Percentiles rank a stretch among this genome's conserved stretches.
Conservation (phyloP, 2,113 vertebrate species). For the Euleptes europaea region DNA sequence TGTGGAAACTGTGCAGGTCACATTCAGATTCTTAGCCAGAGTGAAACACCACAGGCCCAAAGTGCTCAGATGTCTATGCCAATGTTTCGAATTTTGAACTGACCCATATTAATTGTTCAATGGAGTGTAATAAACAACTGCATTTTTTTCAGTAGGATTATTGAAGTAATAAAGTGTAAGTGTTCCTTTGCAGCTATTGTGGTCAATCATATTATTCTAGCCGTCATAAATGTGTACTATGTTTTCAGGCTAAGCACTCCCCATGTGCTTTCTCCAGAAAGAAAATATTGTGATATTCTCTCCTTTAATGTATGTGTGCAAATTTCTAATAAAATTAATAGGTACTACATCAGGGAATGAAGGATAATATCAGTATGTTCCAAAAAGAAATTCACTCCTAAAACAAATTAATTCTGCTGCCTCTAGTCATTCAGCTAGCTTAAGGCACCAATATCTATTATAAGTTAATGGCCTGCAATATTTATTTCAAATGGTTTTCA, state of each 20-base stretch:
- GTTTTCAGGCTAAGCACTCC: slow-evolving; percentile 70
- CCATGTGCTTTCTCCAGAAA: slow-evolving; percentile 69
- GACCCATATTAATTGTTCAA: slow-evolving; percentile 2
- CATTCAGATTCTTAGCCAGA: background rate
- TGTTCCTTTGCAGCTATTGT: slow-evolving; percentile 69
- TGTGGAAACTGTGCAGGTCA: background rate
- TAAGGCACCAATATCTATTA: slow-evolving; percentile 29
- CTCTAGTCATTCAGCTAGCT: slow-evolving; percentile 44
- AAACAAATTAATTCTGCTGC: slow-evolving; percentile 46
- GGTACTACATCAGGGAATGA: slow-evolving; percentile 57
- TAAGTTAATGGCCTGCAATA: slow-evolving; percentile 52
- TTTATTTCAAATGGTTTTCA: slow-evolving; percentile 22
- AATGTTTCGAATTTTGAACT: slow-evolving; percentile 21
- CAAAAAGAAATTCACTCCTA: slow-evolving; percentile 60
- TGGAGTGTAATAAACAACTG: slow-evolving; percentile 45
- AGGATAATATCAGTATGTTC: slow-evolving; percentile 59
- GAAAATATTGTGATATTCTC: slow-evolving; percentile 63
- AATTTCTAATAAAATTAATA: slow-evolving; percentile 72
- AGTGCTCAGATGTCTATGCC: slow-evolving; percentile 5
- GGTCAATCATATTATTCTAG: slow-evolving; percentile 65
- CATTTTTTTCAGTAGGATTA: slow-evolving; percentile 63
- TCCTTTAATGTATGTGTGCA: slow-evolving; percentile 64
- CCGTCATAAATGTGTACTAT: slow-evolving; percentile 57
- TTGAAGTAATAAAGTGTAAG: slow-evolving; percentile 69
- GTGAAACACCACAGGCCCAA: background rate